Conservation (phyloP, 2,113 vertebrate species). For the Ptilonorhynchus violaceus region DNA sequence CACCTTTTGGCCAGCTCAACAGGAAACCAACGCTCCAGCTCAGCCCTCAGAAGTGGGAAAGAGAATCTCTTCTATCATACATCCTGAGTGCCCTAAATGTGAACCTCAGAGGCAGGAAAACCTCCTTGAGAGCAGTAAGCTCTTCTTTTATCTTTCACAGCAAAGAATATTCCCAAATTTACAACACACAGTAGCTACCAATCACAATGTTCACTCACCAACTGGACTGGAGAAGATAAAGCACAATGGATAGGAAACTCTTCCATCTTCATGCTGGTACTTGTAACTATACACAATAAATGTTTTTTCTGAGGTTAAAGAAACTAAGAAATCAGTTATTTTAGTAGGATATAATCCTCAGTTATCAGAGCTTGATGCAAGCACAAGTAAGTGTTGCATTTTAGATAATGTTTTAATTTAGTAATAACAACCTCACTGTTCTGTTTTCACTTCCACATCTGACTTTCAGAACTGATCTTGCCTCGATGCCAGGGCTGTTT, state of each 20-base stretch:
- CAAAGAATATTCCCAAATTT: background rate
- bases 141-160: background rate
- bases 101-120: background rate
- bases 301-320: conserved; percentile 87
- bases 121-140: background rate
- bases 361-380: background rate
- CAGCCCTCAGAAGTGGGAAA: background rate
- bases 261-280: conserved; percentile 92
- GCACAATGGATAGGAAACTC: conserved; percentile 94
- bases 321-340: conserved; percentile 27
- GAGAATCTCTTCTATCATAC: background rate
- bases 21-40: background rate
- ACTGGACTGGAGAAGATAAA: conserved; percentile 98
- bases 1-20: background rate
- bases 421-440: background rate
- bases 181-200: background rate
- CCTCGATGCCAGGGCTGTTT: background rate
- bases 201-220: conserved; percentile 75
- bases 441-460: background rate
- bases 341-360: background rate
- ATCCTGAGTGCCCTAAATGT: background rate
- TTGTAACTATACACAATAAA: conserved; percentile 98
- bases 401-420: background rate
- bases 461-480: background rate
- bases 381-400: background rate